Evolutionary conservation across 2,888 invertebrate genomes (phyloP).

Genomic region (Glyphotaelius pellucidus): DNA sequence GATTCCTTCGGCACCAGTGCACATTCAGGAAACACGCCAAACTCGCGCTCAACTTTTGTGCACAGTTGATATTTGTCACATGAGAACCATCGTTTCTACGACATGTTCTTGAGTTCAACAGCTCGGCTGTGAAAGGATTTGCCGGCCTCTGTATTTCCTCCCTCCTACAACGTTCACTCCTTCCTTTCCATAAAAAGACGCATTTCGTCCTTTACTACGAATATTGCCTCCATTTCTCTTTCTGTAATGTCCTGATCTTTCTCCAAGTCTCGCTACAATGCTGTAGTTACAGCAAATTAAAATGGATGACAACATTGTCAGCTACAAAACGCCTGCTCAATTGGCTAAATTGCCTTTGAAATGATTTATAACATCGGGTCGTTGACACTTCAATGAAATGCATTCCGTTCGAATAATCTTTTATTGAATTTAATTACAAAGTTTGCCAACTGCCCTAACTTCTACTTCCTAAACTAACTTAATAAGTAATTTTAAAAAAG

Average conservation of each 20-base stretch:
- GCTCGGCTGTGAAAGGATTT: too few relatives aligned
- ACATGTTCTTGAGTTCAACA: too few relatives aligned
- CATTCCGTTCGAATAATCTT: not conserved
- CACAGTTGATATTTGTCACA: too few relatives aligned
- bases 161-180: too few relatives aligned
- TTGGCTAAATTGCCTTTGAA: not conserved
- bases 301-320: not conserved
- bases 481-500: too few relatives aligned
- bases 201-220: not conserved
- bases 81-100: too few relatives aligned
- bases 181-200: too few relatives aligned
- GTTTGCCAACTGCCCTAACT: not conserved
- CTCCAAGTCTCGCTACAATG: not conserved
- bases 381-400: not conserved
- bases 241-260: not conserved
- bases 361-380: not conserved
- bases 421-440: not conserved
- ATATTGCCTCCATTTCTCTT: not conserved
- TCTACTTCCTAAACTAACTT: not conserved
- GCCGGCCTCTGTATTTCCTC: too few relatives aligned
- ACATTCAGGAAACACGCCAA: too few relatives aligned
- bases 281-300: not conserved
- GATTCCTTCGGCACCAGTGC: too few relatives aligned
- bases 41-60: too few relatives aligned
- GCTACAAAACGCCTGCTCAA: not conserved